phyloP scores from a whole-genome alignment of 2,797 vertebrate genomes.

The Brotula barbata region DNA sequence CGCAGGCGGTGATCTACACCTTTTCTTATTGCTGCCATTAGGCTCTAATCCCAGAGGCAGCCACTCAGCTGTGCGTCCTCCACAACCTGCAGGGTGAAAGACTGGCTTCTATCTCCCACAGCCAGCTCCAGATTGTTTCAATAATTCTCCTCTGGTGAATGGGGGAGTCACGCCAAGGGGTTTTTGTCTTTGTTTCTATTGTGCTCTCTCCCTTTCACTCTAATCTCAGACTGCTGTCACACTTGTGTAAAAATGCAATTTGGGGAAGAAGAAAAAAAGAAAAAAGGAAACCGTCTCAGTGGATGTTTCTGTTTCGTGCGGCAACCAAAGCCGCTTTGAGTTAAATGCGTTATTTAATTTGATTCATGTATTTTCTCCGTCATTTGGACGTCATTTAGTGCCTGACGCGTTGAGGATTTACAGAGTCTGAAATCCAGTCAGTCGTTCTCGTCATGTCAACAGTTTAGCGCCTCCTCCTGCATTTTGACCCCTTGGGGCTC shows the following conservation, averaged over 20 bases:
- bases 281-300: neutral
- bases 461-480: slow-evolving; percentile 19
- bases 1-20: slow-evolving; percentile 61
- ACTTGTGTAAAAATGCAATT: slow-evolving; percentile 18
- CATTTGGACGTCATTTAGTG: neutral
- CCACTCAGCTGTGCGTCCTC: slow-evolving; percentile 49
- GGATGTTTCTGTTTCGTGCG: slow-evolving; percentile 13
- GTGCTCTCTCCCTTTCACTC: slow-evolving; percentile 23
- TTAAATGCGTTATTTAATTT: slow-evolving; percentile 3
- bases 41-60: slow-evolving; percentile 60
- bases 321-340: neutral
- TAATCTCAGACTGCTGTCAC: slow-evolving; percentile 28
- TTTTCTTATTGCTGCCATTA: slow-evolving; percentile 72
- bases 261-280: slow-evolving; percentile 19
- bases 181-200: slow-evolving; percentile 40
- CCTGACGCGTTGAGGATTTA: slow-evolving; percentile 14
- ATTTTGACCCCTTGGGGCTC: slow-evolving; percentile 20
- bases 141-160: slow-evolving; percentile 50
- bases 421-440: slow-evolving; percentile 36
- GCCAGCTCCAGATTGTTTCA: slow-evolving; percentile 63
- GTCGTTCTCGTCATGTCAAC: slow-evolving; percentile 31
- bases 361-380: slow-evolving; percentile 9
- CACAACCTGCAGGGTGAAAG: slow-evolving; percentile 42
- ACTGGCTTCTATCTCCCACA: slow-evolving; percentile 35
- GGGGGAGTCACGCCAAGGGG: slow-evolving; percentile 35